phyloP scores from a whole-genome alignment of 1,140 invertebrate genomes.

The Drosophila sp. region DNA sequence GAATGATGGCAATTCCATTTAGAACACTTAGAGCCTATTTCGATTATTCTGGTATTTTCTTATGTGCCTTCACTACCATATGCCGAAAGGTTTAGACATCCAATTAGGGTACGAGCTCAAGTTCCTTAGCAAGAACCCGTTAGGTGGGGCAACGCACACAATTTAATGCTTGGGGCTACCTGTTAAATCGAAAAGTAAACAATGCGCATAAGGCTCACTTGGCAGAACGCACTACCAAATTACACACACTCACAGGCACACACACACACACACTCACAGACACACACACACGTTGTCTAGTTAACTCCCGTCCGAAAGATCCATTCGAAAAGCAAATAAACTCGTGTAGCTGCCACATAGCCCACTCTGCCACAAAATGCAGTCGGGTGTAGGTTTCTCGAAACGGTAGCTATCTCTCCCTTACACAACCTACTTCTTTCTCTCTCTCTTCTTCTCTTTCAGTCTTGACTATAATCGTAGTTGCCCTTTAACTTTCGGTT shows the following conservation, averaged over 20 bases:
- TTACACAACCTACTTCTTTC: not conserved
- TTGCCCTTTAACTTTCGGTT: conserved; percentile 58
- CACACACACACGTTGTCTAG: conserved; percentile 29
- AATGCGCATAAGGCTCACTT: conserved; percentile 66
- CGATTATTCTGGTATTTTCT: conserved; percentile 4
- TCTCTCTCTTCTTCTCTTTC: not conserved
- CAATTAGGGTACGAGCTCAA: conserved; percentile 46
- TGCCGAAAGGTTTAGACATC: conserved; percentile 33
- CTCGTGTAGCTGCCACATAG: conserved; percentile 40
- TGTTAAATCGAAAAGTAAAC: conserved; percentile 74
- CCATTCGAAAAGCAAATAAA: conserved; percentile 64
- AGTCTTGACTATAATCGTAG: conserved; percentile 24
- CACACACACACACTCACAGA: conserved; percentile 13
- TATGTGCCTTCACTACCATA: conserved; percentile 10
- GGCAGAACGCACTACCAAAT: conserved; percentile 61
- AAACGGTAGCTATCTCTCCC: conserved; percentile 27
- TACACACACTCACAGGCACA: conserved; percentile 41
- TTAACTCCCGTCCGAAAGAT: conserved; percentile 20
- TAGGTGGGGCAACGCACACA: conserved; percentile 11
- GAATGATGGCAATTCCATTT: conserved; percentile 28
- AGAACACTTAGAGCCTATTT: conserved; percentile 27
- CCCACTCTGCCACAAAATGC: conserved; percentile 12
- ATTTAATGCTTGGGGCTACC: conserved; percentile 52
- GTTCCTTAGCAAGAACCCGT: conserved; percentile 30
- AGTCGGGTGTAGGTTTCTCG: conserved; percentile 24